Evolutionary conservation across 37 sponge, comb jelly and placozoan genomes (phyloP), one percentile per base, ranked within the genome.

Genomic region (Haliclona indistincta): DNA sequence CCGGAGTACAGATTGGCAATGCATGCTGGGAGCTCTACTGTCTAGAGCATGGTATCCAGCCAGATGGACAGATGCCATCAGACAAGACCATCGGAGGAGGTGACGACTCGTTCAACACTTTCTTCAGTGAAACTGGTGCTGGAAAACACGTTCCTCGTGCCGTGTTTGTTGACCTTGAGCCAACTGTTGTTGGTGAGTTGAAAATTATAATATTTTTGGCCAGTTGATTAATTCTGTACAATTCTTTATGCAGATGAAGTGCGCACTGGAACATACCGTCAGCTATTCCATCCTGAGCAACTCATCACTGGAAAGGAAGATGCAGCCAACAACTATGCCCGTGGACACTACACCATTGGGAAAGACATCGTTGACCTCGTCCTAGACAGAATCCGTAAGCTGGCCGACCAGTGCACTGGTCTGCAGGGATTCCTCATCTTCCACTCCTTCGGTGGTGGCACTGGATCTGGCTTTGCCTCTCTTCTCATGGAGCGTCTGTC

Each of bases 11-110:
- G 70, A 97, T 97, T 47, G 98, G 98, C 33, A 97, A 97, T 64
- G 94, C 94, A 40, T 97, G 94, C 80, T 97, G 98, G 98, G 98
- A 93, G 74, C 86, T 97, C 36, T 94, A 91, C 89, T 97, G 98
- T 38, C 76, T 94, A 36, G 98, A 97, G 79, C 98, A 97, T 63
- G 94, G 92, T 26, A 94, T 97, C 63, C 89, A 97, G 80, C 98
- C 98, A 38, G 94, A 97, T 72, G 98, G 98, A 41, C 87, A 84
- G 76, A 88, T 94, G 98, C 89, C 89, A 44, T 92, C 93, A 15
- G 96, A 98, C 85, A 95, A 98, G 77, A 82, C 89, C 71, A 89
- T 98, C 67, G 99, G 99, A 43, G 93, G 91, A 33, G 94, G 96
- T 36, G 92, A 88, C 67, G 94, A 97, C 78, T 90, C 92, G 63